Evolutionary conservation across 2,113 vertebrate genomes (phyloP).

Genomic region (Cervus canadensis): DNA sequence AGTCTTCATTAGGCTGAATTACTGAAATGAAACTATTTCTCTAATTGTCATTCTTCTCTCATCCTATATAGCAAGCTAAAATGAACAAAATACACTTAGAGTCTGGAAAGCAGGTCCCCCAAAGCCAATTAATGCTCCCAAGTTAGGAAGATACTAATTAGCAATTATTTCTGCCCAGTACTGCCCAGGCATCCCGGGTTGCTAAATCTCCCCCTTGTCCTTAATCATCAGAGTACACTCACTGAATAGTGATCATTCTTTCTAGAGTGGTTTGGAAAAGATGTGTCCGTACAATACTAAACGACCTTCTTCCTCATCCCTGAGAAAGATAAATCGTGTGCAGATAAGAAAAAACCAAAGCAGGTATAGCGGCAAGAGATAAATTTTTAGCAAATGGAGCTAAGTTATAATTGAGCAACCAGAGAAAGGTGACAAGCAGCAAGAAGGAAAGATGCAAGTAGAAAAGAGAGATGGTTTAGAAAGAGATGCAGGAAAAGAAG

Average conservation of each 20-base stretch:
- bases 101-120: constrained; percentile 56
- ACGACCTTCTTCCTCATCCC: neutral
- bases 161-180: constrained; percentile 69
- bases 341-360: neutral
- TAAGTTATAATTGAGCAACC: neutral
- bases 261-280: constrained; percentile 25
- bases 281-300: neutral
- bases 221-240: constrained; percentile 29
- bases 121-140: constrained; percentile 68
- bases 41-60: constrained; percentile 60
- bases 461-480: neutral
- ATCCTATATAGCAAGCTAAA: constrained; percentile 45
- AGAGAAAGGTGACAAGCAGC: neutral
- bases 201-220: constrained; percentile 46
- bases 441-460: neutral
- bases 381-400: neutral
- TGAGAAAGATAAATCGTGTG: constrained; percentile 8
- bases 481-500: neutral
- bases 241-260: constrained; percentile 3
- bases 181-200: constrained; percentile 43
- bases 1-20: constrained; percentile 60
- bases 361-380: neutral
- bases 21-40: constrained; percentile 63
- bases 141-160: constrained; percentile 65
- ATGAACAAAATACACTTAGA: constrained; percentile 57